Evolutionary conservation across 2,113 vertebrate genomes (phyloP), one percentile per base, ranked within the genome.

Genomic region (Lanius ludovicianus): DNA sequence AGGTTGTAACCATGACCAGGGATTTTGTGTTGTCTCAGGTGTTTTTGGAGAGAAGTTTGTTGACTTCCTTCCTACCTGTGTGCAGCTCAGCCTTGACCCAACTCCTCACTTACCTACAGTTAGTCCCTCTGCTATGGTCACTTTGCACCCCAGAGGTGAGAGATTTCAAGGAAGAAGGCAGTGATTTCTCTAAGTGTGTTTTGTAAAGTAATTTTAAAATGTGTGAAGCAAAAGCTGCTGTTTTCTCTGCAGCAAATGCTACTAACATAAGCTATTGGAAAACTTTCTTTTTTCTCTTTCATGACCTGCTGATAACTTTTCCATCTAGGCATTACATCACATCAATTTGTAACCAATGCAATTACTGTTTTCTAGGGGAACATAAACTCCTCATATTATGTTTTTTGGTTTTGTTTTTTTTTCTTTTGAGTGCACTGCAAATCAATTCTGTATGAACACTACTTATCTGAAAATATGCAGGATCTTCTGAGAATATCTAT

Each of bases 71-170:
- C 13, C 23, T 57, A 15, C 9, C 5, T 7, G 20, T 52, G 24
- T 50, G 44, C 30, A 60, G 13, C 47, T 75, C 17, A 8, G 24
- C 52, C 44, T 71, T 42, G 62, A 60, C 42, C 8, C 11, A 70
- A 0, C 8, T 33, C 33, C 35, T 84, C 2, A 0, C 14, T 18
- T 28, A 30, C 0, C 0, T 57, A 3, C 15, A 74, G 6, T 35
- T 42, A 17, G 23, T 33, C 8, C 30, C 50, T 93, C 57, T 59
- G 1, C 8, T 15, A 0, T 6, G 22, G 47, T 52, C 33, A 13
- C 25, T 76, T 63, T 41, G 19, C 25, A 70, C 13, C 7, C 31
- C 31, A 74, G 15, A 46, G 15, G 14, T 18, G 24, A 68, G 1
- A 0, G 12, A 19, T 50, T 65, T 57, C 28, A 46, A 28, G 37